These are phyloP conservation scores for Pristionchus maxplancki DNA, from an alignment of 2,888 invertebrate genomes.

Conservation along the genomic window DNA sequence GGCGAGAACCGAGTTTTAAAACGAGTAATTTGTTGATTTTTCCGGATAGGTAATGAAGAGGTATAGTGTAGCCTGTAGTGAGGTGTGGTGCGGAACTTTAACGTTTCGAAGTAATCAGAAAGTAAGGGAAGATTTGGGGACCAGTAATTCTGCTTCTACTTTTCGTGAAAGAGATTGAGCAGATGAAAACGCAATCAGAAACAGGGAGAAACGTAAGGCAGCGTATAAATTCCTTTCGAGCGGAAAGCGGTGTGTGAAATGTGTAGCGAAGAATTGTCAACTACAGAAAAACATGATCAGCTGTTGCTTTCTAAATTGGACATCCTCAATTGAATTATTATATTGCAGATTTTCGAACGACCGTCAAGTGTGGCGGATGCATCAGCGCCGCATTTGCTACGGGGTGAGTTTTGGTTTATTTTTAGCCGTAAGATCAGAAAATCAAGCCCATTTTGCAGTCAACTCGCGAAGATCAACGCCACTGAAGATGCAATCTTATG, in stretches of 20 bases:
- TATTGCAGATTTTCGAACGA: background rate
- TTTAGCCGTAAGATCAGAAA: background rate
- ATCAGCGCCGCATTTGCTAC: background rate
- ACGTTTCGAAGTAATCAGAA: background rate
- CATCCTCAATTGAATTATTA: too few relatives aligned
- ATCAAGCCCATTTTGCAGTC: constrained; percentile 53
- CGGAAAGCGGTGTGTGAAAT: background rate
- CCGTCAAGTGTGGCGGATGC: background rate
- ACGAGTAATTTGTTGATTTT: too few relatives aligned
- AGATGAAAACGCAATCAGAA: too few relatives aligned
- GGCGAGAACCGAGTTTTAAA: too few relatives aligned
- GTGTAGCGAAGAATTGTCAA: too few relatives aligned
- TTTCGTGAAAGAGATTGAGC: background rate
- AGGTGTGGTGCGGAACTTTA: background rate
- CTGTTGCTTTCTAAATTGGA: too few relatives aligned
- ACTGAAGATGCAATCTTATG: constrained; percentile 66
- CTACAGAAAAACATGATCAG: too few relatives aligned
- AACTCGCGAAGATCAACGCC: constrained; percentile 64
- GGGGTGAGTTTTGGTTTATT: background rate
- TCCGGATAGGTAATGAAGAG: too few relatives aligned
- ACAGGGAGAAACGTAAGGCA: background rate
- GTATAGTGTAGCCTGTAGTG: background rate
- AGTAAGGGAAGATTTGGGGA: background rate
- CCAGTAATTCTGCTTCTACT: background rate
- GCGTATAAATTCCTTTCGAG: too few relatives aligned